Conservation (phyloP, 1,140 invertebrate species). For the Drosophila mojavensis region DNA sequence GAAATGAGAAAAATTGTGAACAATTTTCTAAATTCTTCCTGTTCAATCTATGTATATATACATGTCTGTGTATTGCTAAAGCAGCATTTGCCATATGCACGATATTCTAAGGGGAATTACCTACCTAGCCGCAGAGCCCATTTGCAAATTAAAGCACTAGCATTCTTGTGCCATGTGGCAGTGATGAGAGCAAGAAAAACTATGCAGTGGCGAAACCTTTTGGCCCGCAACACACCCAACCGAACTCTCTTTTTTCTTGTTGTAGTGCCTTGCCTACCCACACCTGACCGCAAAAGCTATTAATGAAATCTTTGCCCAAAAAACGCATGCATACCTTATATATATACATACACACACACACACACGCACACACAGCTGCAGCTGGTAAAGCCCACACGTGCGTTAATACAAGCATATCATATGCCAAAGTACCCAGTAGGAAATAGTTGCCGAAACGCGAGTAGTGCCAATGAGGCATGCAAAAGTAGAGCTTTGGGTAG, state of each 20-base stretch:
- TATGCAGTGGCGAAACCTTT: constrained; percentile 48
- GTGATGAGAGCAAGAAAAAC: constrained; percentile 9
- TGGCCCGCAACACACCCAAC: constrained; percentile 7
- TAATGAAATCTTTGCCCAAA: constrained; percentile 77
- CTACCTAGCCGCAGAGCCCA: constrained; percentile 42
- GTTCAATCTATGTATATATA: too few species aligned
- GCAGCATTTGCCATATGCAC: too few species aligned
- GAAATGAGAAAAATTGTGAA: too few species aligned
- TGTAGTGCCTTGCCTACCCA: constrained; percentile 10
- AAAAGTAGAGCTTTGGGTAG: neutral
- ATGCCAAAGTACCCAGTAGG: constrained; percentile 9
- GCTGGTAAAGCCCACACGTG: constrained; percentile 7
- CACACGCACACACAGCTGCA: neutral
- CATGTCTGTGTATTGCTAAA: too few species aligned
- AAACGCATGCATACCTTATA: constrained; percentile 54
- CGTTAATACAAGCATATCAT: neutral
- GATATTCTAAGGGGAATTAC: neutral
- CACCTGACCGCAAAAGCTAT: constrained; percentile 58
- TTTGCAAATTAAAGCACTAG: constrained; percentile 65
- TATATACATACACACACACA: neutral
- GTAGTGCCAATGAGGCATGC: neutral
- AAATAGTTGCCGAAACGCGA: neutral
- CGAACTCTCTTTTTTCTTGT: neutral
- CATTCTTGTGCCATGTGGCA: neutral
- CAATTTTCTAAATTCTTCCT: too few species aligned